Conservation (phyloP, 92 coral and sea anemone genomes). For the Porites rus region DNA sequence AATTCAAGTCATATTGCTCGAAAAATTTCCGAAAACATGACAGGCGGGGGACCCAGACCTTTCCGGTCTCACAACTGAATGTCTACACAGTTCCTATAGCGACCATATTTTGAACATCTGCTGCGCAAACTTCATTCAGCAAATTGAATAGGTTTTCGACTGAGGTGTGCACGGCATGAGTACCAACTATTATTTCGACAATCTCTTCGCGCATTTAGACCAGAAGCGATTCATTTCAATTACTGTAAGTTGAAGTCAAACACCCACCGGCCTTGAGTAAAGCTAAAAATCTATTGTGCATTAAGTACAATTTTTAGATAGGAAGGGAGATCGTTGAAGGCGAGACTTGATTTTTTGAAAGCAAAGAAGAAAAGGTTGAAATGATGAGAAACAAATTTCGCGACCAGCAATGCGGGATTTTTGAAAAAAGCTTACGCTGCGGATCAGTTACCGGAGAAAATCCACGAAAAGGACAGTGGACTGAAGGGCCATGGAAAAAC, state of each 20-base stretch:
- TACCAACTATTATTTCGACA: neutral
- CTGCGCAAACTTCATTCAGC: neutral
- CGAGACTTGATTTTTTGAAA: neutral
- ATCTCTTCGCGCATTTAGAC: neutral
- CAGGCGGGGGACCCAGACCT: neutral
- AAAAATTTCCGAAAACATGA: no score
- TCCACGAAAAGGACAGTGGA: neutral
- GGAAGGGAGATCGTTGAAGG: neutral
- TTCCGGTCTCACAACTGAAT: neutral
- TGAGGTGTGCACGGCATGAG: neutral
- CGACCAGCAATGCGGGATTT: slow-evolving; percentile 46
- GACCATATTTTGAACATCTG: slow-evolving; percentile 23
- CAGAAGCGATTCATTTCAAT: neutral
- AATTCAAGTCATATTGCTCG: slow-evolving; percentile 8
- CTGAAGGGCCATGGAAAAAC: neutral
- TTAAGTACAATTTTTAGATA: neutral
- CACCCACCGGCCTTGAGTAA: no score
- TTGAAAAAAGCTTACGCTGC: slow-evolving; percentile 70
- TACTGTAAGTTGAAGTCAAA: neutral
- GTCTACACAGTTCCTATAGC: slow-evolving; percentile 14
- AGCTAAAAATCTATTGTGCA: neutral
- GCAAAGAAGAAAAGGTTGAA: neutral
- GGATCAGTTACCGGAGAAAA: slow-evolving; percentile 4
- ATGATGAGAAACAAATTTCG: slow-evolving; percentile 21
- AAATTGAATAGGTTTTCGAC: neutral